Percentiles rank a stretch among this genome's conserved stretches.
Conservation (phyloP, 2,113 vertebrate genomes). For the Anser cygnoides region DNA sequence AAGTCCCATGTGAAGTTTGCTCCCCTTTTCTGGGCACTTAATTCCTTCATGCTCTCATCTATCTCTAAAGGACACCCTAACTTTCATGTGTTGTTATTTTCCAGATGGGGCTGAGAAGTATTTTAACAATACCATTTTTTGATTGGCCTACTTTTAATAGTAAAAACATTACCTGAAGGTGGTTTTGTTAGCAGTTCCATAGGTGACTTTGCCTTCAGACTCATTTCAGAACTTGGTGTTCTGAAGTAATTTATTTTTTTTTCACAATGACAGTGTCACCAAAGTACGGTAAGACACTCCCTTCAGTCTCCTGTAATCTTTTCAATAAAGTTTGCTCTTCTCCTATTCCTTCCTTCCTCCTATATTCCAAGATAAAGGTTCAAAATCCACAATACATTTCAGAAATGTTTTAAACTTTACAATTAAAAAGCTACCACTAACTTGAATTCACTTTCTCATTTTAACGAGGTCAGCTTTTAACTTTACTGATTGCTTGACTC, state of each 20-base stretch:
- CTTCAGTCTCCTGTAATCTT: neutral
- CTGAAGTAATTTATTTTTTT: neutral
- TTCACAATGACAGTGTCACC: neutral
- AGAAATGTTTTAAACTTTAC: neutral
- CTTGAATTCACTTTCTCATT: neutral
- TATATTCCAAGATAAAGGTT: neutral
- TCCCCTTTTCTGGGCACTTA: neutral
- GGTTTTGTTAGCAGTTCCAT: neutral
- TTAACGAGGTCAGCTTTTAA: neutral
- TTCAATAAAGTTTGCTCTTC: neutral
- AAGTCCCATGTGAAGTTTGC: neutral
- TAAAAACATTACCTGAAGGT: neutral
- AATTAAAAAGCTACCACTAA: neutral
- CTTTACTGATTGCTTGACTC: neutral
- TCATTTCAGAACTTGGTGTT: neutral
- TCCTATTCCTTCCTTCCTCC: neutral
- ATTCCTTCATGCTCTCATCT: neutral
- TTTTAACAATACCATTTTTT: neutral
- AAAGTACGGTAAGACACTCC: neutral
- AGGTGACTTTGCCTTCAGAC: neutral
- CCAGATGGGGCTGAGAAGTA: neutral
- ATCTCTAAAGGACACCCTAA: neutral
- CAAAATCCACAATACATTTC: neutral
- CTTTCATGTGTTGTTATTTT: neutral
- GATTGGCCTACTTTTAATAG: neutral